Evolutionary conservation across 2,888 invertebrate genomes (phyloP).

Genomic region (Lasioglossum oenotherae): DNA sequence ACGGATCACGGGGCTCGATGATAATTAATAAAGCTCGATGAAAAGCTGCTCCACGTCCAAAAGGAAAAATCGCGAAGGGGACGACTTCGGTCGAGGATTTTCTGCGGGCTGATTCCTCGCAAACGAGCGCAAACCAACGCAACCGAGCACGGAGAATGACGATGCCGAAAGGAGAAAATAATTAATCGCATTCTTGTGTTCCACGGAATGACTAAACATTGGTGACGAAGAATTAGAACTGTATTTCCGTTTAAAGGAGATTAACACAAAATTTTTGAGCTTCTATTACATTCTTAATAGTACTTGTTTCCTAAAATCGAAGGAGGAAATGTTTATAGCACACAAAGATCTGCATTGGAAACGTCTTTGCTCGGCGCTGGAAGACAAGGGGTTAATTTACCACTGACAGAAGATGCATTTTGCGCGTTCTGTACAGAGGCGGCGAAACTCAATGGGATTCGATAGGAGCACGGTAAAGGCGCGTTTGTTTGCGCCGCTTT

Average conservation of each 20-base stretch:
- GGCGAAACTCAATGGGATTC: slow-evolving; percentile 11
- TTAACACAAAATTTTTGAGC: too few relatives aligned
- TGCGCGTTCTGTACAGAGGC: not conserved
- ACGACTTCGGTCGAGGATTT: not conserved
- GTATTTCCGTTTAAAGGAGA: too few relatives aligned
- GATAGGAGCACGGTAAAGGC: not conserved
- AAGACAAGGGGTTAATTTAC: not conserved
- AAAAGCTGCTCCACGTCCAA: not conserved
- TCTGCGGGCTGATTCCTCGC: not conserved
- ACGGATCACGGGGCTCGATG: slow-evolving; percentile 26
- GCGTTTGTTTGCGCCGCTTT: slow-evolving; percentile 8
- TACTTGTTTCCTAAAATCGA: too few relatives aligned
- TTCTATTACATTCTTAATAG: too few relatives aligned
- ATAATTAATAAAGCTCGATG: slow-evolving; percentile 41
- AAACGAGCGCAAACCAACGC: not conserved
- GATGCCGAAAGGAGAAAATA: not conserved
- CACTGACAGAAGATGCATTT: not conserved
- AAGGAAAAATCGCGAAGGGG: not conserved
- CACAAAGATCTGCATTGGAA: not conserved
- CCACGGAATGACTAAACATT: too few relatives aligned
- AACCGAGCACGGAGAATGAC: not conserved
- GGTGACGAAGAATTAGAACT: too few relatives aligned
- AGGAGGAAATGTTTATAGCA: not conserved
- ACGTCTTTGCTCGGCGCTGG: not conserved
- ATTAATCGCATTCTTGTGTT: too few relatives aligned